Evolutionary conservation across 2,113 vertebrate species (phyloP).

Genomic region (Corythornis vintsioides): DNA sequence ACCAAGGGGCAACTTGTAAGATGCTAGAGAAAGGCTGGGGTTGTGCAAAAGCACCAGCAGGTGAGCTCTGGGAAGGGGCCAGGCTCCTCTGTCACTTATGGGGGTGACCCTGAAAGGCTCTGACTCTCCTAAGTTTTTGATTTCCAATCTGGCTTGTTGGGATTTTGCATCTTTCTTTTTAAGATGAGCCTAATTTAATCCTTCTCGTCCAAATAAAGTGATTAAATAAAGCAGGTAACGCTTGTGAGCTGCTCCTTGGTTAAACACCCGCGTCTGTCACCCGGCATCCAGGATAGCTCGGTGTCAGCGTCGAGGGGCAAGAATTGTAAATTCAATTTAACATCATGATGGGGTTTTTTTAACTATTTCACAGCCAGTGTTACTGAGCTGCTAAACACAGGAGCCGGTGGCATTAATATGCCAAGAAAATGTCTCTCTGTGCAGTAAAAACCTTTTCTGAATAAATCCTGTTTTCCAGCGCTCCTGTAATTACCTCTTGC

Average conservation of each 20-base stretch:
- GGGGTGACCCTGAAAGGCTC: neutral
- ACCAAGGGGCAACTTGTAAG: neutral
- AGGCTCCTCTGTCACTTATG: neutral
- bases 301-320: neutral
- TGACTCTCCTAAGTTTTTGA: too few relatives aligned
- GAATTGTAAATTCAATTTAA: neutral
- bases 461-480: conserved; percentile 25
- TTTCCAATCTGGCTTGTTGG: neutral
- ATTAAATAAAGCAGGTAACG: fast-evolving
- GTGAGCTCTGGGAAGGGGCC: neutral
- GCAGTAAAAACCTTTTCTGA: neutral
- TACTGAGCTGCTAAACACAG: neutral
- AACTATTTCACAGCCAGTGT: neutral
- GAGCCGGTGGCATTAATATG: fast-evolving
- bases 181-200: neutral
- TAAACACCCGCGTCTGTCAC: neutral
- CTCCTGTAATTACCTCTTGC: conserved; percentile 31
- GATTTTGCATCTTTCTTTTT: neutral
- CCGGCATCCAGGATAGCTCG: fast-evolving
- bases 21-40: neutral
- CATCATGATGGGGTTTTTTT: neutral
- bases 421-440: neutral
- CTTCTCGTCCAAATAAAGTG: fast-evolving
- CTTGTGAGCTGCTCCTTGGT: neutral
- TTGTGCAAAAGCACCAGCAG: neutral